Base-by-base conservation (phyloP, 2,113 vertebrate genomes). In the Apaloderma vittatum region DNA sequence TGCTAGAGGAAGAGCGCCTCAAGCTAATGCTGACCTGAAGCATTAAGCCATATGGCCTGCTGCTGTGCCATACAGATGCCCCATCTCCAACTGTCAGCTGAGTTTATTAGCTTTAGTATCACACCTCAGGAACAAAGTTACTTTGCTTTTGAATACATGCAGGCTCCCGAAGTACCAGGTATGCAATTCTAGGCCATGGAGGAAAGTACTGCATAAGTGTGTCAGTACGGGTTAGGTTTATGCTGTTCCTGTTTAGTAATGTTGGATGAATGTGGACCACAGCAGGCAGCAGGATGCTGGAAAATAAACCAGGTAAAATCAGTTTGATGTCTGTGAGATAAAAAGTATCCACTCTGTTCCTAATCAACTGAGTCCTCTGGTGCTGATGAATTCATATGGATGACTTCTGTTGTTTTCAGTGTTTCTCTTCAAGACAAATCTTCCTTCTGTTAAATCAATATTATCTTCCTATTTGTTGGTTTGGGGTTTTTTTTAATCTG, bases 51-150 rank as follows among this genome's bases (percentile, higher is more conserved):
- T 87, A 81, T 75, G 89, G 86, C 91, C 86, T 89, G 57, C 86
- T 95, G 83, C 83, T 96, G 61, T 78, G 80, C 86, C 89, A 75
- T 87, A 63, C 68, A 84, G 94, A 85, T 84, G 76, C 61, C 89
- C 61, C 68, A 29, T 73, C 68, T 78, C 61, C 80, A 51, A 12
- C 57, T 61, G 61, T 68, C 87, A 87, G 23, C 34, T 57, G 73
- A 10, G 8, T 78, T 77, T 87, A 72, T 84, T 81, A 63, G 65
- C 75, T 93, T 71, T 59, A 66, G 23, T 65, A 57, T 72, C 86
- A 78, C 68, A 89, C 70, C 29, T 93, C 43, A 91, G 58, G 24
- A 93, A 43, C 27, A 70, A 76, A 90, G 80, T 77, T 87, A 55
- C 57, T 71, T 68, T 78, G 52, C 37, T 89, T 94, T 89, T 75